Conservation (phyloP, 2,888 invertebrate species). For the Allophyes oxyacanthae region DNA sequence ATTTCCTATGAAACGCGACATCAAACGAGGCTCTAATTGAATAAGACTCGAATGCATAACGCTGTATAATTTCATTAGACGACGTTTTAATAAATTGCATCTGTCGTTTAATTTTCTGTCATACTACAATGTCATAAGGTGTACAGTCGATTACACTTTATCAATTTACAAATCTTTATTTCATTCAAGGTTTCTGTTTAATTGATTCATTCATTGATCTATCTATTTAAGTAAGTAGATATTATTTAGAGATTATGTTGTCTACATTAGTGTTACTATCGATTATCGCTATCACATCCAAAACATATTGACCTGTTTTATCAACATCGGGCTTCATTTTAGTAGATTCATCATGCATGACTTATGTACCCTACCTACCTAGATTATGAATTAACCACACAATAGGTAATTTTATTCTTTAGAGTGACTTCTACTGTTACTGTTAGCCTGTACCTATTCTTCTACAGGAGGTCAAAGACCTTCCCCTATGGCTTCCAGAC, state of each 20-base stretch:
- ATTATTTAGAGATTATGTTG: slow-evolving; percentile 12
- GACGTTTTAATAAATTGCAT: slow-evolving; percentile 3
- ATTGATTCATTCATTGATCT: slow-evolving; percentile 30
- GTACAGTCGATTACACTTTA: background rate
- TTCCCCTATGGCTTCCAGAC: too few relatives aligned
- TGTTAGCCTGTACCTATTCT: too few relatives aligned
- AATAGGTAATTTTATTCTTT: too few relatives aligned
- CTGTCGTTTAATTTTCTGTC: background rate
- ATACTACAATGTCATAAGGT: background rate
- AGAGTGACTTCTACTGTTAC: too few relatives aligned
- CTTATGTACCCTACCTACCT: too few relatives aligned
- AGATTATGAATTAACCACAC: too few relatives aligned
- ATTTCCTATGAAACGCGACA: too few relatives aligned
- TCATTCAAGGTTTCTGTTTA: slow-evolving; percentile 17
- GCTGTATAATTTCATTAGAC: slow-evolving; percentile 32
- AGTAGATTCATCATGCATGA: too few relatives aligned
- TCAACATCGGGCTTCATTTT: too few relatives aligned
- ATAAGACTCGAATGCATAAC: slow-evolving; percentile 12
- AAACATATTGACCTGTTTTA: background rate
- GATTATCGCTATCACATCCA: slow-evolving; percentile 18
- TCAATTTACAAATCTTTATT: background rate
- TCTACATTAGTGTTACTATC: slow-evolving; percentile 18
- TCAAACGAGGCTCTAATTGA: slow-evolving; percentile 23
- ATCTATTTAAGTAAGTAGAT: too few relatives aligned
- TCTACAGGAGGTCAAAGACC: too few relatives aligned